A percentile compares a stretch with the other conserved stretches of the same genome.
Conservation (phyloP, 2,113 vertebrate genomes). For the Carassius carassius region DNA sequence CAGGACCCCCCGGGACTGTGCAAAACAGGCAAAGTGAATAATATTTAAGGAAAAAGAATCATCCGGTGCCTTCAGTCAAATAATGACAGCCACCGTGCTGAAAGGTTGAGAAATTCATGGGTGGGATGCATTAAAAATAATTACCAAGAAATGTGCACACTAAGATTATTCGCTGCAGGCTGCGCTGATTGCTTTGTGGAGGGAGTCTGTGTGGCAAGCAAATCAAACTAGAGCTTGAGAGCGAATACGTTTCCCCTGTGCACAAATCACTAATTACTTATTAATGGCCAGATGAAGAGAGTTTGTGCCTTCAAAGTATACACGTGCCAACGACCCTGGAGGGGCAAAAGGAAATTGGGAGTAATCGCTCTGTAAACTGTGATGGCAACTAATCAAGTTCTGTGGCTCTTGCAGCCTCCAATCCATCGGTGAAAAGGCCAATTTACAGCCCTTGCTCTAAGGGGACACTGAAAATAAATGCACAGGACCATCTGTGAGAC, state of each 20-base stretch:
- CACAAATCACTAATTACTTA: constrained; percentile 69
- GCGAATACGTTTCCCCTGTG: constrained; percentile 53
- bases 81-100: constrained; percentile 14
- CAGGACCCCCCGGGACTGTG: not conserved
- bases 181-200: constrained; percentile 67
- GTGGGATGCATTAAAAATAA: constrained; percentile 62
- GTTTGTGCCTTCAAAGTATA: constrained; percentile 66
- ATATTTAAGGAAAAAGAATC: constrained; percentile 20
- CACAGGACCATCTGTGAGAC: not conserved
- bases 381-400: constrained; percentile 54
- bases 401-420: constrained; percentile 15
- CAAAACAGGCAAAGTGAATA: not conserved
- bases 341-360: constrained; percentile 41
- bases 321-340: constrained; percentile 51
- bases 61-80: constrained; percentile 24
- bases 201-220: constrained; percentile 46
- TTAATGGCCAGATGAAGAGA: constrained; percentile 68
- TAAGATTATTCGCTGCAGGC: constrained; percentile 62
- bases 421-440: constrained; percentile 33
- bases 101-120: constrained; percentile 48
- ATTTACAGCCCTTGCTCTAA: constrained; percentile 14
- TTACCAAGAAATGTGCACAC: constrained; percentile 63
- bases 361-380: constrained; percentile 49
- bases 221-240: constrained; percentile 54
- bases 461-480: constrained; percentile 29